Evolutionary conservation across 2,113 vertebrate species (phyloP).

Genomic region (Seriola rivoliana): DNA sequence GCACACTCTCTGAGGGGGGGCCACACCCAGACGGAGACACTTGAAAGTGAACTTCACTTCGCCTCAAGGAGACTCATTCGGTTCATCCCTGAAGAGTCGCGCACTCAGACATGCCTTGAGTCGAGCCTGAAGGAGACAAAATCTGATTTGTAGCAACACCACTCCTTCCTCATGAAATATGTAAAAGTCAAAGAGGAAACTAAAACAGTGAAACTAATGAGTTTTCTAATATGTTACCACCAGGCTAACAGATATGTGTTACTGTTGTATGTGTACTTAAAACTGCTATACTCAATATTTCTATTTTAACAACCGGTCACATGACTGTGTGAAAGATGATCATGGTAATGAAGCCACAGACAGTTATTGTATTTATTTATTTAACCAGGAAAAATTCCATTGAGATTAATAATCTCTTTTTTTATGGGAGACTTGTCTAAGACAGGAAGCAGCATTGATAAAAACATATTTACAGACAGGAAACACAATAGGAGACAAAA

Average conservation of each 20-base stretch:
- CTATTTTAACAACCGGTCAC: no score
- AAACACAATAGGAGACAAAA: no score
- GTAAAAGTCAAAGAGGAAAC: conserved; percentile 9
- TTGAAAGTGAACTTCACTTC: conserved; percentile 39
- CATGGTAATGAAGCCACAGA: no score
- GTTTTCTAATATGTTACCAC: background rate
- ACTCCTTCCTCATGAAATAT: conserved; percentile 24
- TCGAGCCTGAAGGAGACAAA: conserved; percentile 25
- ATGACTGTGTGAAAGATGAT: no score
- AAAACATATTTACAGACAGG: no score
- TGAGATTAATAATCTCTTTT: no score
- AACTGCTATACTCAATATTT: no score
- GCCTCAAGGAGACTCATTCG: conserved; percentile 10
- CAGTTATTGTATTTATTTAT: no score
- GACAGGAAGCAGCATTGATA: no score
- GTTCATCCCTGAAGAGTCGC: background rate
- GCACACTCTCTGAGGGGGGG: background rate
- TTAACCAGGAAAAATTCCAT: no score
- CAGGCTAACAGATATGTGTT: conserved; percentile 8
- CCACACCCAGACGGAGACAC: conserved; percentile 27
- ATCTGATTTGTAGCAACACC: conserved; percentile 7
- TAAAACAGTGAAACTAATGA: conserved; percentile 31
- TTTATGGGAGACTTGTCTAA: no score
- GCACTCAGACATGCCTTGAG: background rate
- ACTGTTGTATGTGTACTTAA: no score